These are phyloP conservation scores for Ailurus styani DNA, from an alignment of 2,113 vertebrate species.

Conservation along the genomic window DNA sequence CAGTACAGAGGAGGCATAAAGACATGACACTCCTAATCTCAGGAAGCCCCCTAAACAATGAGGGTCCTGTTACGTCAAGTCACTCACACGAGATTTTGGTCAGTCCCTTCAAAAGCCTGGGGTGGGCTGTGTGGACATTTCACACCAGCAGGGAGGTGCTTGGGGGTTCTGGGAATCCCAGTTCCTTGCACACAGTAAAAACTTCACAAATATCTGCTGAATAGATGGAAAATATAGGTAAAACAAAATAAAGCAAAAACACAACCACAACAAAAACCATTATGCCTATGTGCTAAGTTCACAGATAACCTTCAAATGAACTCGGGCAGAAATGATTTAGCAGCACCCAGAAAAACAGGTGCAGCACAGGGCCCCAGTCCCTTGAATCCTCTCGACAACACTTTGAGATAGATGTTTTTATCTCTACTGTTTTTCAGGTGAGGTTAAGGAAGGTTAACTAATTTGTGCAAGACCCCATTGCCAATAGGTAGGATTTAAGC, in stretches of 20 bases:
- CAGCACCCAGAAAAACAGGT: not conserved
- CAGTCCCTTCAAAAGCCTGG: not conserved
- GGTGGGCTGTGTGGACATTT: accelerated
- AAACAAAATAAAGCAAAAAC: not conserved
- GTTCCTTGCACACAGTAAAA: not conserved
- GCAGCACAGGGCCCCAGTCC: not conserved
- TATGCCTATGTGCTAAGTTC: not conserved
- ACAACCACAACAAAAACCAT: not conserved
- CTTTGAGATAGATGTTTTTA: not conserved
- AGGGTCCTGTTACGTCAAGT: not conserved
- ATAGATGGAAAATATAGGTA: not conserved
- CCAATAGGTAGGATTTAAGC: not conserved
- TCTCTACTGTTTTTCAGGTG: not conserved
- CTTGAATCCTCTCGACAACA: not conserved
- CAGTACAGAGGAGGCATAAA: not conserved
- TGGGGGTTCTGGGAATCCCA: not conserved
- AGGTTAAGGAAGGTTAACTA: conserved; percentile 6
- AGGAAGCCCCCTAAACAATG: not conserved
- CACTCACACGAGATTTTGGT: not conserved
- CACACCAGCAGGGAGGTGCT: not conserved
- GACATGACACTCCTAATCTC: not conserved
- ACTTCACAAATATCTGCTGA: not conserved
- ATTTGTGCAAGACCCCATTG: not conserved
- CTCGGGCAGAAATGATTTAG: not conserved
- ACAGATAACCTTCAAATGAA: not conserved